Evolutionary conservation across 2,888 invertebrate species (phyloP).

Genomic region (Drosophila acutilabella): DNA sequence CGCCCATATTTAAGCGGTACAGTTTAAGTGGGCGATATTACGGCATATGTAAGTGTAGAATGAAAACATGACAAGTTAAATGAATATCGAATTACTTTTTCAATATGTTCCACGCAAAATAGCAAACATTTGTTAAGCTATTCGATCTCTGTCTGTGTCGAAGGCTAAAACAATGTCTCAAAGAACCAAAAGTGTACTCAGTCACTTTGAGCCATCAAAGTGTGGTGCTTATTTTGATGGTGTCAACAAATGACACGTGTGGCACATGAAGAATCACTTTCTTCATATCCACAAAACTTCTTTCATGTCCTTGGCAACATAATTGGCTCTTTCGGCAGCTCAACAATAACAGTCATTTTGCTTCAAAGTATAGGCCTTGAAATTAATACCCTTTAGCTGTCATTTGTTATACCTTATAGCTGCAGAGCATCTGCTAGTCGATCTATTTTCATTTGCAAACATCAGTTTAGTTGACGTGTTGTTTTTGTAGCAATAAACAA

Average conservation of each 20-base stretch:
- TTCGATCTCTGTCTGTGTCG: slow-evolving; percentile 38
- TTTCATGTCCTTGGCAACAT: slow-evolving; percentile 21
- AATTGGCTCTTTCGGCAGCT: slow-evolving; percentile 34
- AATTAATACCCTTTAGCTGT: slow-evolving; percentile 36
- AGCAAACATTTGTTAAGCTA: slow-evolving; percentile 25
- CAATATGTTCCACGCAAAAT: not conserved
- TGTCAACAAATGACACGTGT: slow-evolving; percentile 54
- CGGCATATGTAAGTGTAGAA: slow-evolving; percentile 9
- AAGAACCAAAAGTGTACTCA: slow-evolving; percentile 44
- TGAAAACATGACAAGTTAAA: not conserved
- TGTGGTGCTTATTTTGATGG: slow-evolving; percentile 44
- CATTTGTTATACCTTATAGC: not conserved
- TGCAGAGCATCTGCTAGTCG: not conserved
- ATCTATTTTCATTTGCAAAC: not conserved
- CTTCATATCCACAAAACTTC: slow-evolving; percentile 14
- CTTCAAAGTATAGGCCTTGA: slow-evolving; percentile 52
- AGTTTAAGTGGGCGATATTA: slow-evolving; percentile 24
- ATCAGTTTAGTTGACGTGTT: slow-evolving; percentile 65
- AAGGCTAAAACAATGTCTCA: slow-evolving; percentile 7
- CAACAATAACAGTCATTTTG: slow-evolving; percentile 45
- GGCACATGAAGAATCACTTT: slow-evolving; percentile 24
- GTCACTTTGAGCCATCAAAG: slow-evolving; percentile 44
- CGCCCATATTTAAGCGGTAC: slow-evolving; percentile 18
- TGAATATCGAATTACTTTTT: not conserved
- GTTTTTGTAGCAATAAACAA: slow-evolving; percentile 60